Evolutionary conservation across 2,888 invertebrate species (phyloP).

Genomic region (Agrochola litura): DNA sequence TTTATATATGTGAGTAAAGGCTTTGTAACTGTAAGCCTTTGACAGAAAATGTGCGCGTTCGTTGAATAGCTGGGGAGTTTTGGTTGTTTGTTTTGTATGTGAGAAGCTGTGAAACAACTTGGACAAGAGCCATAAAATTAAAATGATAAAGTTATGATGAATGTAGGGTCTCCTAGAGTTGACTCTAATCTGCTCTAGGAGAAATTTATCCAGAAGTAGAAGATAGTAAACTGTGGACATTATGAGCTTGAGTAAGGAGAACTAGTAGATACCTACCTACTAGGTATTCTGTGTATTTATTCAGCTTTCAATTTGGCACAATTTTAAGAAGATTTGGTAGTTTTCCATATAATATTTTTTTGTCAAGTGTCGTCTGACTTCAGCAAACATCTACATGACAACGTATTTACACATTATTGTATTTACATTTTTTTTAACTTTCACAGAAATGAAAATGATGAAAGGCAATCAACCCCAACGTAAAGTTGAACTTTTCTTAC

Average conservation of each 20-base stretch:
- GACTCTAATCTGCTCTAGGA: not conserved
- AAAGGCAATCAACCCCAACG: too few relatives aligned
- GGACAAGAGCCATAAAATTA: not conserved
- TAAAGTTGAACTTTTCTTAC: too few relatives aligned
- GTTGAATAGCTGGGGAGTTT: constrained; percentile 22
- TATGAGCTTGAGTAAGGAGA: not conserved
- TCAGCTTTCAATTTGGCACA: not conserved
- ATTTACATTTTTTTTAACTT: too few relatives aligned
- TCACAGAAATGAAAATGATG: too few relatives aligned
- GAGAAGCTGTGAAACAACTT: not conserved
- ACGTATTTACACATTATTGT: too few relatives aligned
- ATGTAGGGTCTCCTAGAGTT: not conserved
- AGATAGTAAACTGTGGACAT: not conserved
- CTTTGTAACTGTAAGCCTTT: constrained; percentile 43
- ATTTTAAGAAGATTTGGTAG: not conserved
- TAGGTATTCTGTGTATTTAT: not conserved
- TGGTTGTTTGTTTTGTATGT: not conserved
- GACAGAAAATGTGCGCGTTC: constrained; percentile 36
- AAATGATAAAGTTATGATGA: not conserved
- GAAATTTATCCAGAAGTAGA: not conserved
- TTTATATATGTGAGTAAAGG: constrained; percentile 49
- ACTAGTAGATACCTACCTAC: not conserved
- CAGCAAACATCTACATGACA: not conserved
- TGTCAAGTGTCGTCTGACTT: not conserved
- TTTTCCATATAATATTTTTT: not conserved